phyloP scores from a whole-genome alignment of 2,797 vertebrate species.

The Loris lydekkerianus region DNA sequence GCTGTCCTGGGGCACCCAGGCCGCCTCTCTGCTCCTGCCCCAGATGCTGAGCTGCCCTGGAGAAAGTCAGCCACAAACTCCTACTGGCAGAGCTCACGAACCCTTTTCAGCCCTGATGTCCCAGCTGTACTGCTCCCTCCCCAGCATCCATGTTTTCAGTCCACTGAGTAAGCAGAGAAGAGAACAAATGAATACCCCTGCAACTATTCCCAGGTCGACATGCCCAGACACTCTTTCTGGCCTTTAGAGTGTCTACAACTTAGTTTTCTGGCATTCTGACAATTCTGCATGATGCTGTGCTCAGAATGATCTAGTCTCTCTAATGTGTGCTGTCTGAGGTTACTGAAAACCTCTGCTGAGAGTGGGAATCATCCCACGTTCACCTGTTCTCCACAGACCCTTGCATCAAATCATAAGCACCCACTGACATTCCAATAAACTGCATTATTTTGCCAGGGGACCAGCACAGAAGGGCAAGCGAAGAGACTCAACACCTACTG shows the following conservation, averaged over 20 bases:
- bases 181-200: not conserved
- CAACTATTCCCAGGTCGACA: not conserved
- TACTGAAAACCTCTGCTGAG: not conserved
- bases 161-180: not conserved
- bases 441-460: not conserved
- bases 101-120: not conserved
- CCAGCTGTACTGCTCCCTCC: not conserved
- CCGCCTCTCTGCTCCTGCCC: not conserved
- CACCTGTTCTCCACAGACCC: not conserved
- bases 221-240: not conserved
- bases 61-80: not conserved
- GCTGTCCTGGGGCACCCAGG: too few relatives aligned
- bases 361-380: not conserved
- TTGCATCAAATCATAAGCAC: not conserved
- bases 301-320: not conserved
- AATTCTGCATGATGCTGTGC: not conserved
- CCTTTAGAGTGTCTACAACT: not conserved
- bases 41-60: not conserved
- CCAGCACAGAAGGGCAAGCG: not conserved
- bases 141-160: not conserved
- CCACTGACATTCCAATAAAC: not conserved
- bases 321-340: not conserved
- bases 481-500: not conserved
- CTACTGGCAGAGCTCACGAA: not conserved
- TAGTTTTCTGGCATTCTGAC: not conserved